phyloP scores from a whole-genome alignment of 2,888 invertebrate species.

The Spisula solida region DNA sequence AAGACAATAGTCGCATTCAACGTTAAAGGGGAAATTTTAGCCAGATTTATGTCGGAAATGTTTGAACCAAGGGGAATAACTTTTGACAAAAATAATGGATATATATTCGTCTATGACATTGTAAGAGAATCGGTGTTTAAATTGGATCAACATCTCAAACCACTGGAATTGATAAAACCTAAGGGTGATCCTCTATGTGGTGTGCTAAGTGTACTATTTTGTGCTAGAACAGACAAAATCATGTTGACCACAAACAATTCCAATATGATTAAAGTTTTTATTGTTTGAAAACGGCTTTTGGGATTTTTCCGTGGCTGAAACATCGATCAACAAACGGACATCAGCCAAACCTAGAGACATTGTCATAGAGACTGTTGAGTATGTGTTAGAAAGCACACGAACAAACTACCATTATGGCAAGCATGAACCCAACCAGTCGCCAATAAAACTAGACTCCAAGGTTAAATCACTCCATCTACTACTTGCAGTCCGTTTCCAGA shows the following conservation, averaged over 20 bases:
- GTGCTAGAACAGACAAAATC: slow-evolving; percentile 12
- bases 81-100: slow-evolving; percentile 35
- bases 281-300: not conserved
- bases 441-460: too few relatives aligned
- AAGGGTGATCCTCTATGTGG: not conserved
- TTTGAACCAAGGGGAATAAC: slow-evolving; percentile 49
- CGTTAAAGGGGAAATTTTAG: slow-evolving; percentile 38
- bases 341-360: too few relatives aligned
- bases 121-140: not conserved
- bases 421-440: too few relatives aligned
- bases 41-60: not conserved
- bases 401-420: too few relatives aligned
- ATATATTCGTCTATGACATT: slow-evolving; percentile 36
- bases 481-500: too few relatives aligned
- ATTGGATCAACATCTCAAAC: slow-evolving; percentile 24
- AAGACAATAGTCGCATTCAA: slow-evolving; percentile 38
- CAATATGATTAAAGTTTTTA: slow-evolving; percentile 7
- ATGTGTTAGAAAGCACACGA: too few relatives aligned
- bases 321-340: not conserved
- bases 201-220: not conserved
- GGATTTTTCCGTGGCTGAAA: not conserved
- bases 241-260: not conserved
- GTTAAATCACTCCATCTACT: too few relatives aligned
- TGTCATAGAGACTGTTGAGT: too few relatives aligned
- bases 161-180: not conserved